These are phyloP conservation scores for Lasioglossum lativentre DNA, from an alignment of 2,888 invertebrate species.

Conservation along the genomic window DNA sequence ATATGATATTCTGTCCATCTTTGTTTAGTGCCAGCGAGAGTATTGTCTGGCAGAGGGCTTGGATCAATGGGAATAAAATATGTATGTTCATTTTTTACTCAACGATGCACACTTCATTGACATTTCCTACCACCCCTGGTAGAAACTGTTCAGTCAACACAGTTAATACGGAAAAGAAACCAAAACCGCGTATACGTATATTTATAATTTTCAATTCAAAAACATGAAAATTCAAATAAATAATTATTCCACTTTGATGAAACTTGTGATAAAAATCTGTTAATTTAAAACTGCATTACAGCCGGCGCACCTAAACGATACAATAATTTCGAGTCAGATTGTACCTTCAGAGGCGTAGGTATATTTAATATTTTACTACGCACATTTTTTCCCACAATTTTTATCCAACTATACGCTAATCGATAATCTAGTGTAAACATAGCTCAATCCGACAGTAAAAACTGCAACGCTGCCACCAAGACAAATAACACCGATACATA, in stretches of 20 bases:
- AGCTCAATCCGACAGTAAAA: not conserved
- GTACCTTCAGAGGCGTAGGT: constrained; percentile 61
- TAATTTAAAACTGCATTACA: not conserved
- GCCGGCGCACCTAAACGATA: not conserved
- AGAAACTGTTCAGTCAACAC: not conserved
- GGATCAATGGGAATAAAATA: constrained; percentile 50
- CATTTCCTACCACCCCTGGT: not conserved
- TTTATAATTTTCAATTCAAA: not conserved
- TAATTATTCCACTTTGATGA: not conserved
- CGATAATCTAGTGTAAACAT: not conserved
- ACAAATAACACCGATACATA: not conserved
- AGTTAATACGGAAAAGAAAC: not conserved
- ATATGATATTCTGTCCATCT: not conserved
- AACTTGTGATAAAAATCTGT: not conserved
- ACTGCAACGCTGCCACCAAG: too few relatives aligned
- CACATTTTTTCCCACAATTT: not conserved
- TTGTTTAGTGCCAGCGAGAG: not conserved
- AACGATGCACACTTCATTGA: not conserved
- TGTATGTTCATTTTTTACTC: constrained; percentile 11
- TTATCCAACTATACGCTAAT: not conserved
- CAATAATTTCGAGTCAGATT: constrained; percentile 52
- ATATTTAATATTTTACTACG: constrained; percentile 29
- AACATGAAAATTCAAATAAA: not conserved
- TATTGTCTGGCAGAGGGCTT: not conserved
- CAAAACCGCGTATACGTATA: not conserved